Evolutionary conservation across 2,113 vertebrate genomes (phyloP), one percentile per base, ranked within the genome.

Genomic region (Rana temporaria): DNA sequence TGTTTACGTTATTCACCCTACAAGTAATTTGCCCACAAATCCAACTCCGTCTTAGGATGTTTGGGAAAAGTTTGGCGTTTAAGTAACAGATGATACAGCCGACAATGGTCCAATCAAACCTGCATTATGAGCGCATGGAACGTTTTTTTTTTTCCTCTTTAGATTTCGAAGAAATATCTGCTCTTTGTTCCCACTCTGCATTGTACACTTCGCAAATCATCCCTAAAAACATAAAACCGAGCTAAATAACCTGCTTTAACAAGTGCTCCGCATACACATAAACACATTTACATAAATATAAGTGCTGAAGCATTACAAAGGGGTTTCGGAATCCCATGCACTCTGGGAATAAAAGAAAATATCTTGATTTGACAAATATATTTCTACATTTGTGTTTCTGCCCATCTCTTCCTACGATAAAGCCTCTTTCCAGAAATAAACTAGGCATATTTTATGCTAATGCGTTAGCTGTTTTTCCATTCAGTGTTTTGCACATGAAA

Each of bases 231-330:
- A 67, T 82, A 65, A 74, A 81, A 65, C 60, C 1, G 19, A 20
- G 48, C 42, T 71, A 71, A 81, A 81, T 79, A 81, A 81, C 72
- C 57, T 60, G 53, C 71, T 60, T 75, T 67, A 73, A 82, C 62
- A 67, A 82, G 63, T 32, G 55, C 9, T 52, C 71, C 19, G 64
- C 48, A 82, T 53, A 64, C 79, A 70, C 69, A 73, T 56, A 81
- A 81, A 82, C 80, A 82, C 62, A 82, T 82, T 75, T 67, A 82
- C 80, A 82, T 82, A 82, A 82, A 82, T 82, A 82, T 82, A 82
- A 74, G 48, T 42, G 52, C 20, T 82, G 26, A 2, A 20, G 22
- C 62, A 26, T 75, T 75, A 57, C 71, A 74, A 82, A 75, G 67
- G 63, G 76, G 70, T 82, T 82, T 66, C 26, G 56, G 71, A 82